Evolutionary conservation across 1,140 invertebrate species (phyloP), one percentile per base, ranked within the genome.

Genomic region (Hydropsyche tenuis): DNA sequence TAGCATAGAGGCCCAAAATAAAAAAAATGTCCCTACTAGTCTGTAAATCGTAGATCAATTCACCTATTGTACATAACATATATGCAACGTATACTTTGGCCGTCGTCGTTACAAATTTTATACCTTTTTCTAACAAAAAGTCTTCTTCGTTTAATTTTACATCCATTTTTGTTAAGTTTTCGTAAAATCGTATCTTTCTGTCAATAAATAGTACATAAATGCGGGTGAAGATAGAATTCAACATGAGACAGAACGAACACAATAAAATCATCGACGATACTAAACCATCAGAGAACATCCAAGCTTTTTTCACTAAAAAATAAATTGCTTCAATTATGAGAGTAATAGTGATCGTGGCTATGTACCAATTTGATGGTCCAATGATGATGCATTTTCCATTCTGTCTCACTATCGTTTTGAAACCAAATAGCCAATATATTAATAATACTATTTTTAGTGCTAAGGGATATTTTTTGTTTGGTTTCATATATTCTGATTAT

Each of bases 311-410:
- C 1, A 18, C 3, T 18, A 7, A 53, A 2, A 53, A 6, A 53
- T 20, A 20, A 18, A 53, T 2, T 16, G 18, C 9, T 7, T 53
- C 9, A 9, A 18, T 5, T 20, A 20, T 5, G 16, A 20, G n/a
- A 53, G 16, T 16, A 53, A 1, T 18, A 18, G n/a, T 20, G 9
- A 53, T 20, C 5, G 18, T 60, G 4, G 25, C 7, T 12, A 27
- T 60, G 22, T 60, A 60, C 56, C 56, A 60, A 14, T 25, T 60
- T 25, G 56, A 11, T 27, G 56, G 56, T 1, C 56, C 56, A 1
- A 9, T 7, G 1, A 60, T 60, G 2, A 1, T 12, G n/a, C 23
- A 60, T 12, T 12, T 60, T 25, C 22, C 56, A 7, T 14, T 14
- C 14, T 48, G 2, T n/a, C 20, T 25, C 1, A 60, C 4, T 12